Evolutionary conservation across 2,113 vertebrate species (phyloP).

Genomic region (rabbit (Oryctolagus cuniculus)): mOryCun1.1 NC_091451.1:30210001-30210500

Average conservation of each 20-base stretch:
- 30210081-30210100: constrained; percentile 5
- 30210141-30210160: constrained; percentile 35
- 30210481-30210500: background rate
- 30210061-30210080: constrained; percentile 54
- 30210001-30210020: background rate
- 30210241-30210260: background rate
- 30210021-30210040: background rate
- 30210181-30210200: background rate
- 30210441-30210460: background rate
- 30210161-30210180: constrained; percentile 40
- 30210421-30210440: constrained; percentile 29
- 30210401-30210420: constrained; percentile 1
- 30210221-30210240: background rate
- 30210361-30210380: constrained; percentile 30
- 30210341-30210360: background rate
- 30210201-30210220: constrained; percentile 8
- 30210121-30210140: constrained; percentile 60
- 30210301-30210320: background rate
- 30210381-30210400: background rate
- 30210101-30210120: background rate
- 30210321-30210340: background rate
- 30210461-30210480: constrained; percentile 4
- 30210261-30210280: background rate
- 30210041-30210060: constrained; percentile 26
- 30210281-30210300: constrained; percentile 35